Conservation (phyloP, 2,888 invertebrate species). For the Ichneumoninae sp. region DNA sequence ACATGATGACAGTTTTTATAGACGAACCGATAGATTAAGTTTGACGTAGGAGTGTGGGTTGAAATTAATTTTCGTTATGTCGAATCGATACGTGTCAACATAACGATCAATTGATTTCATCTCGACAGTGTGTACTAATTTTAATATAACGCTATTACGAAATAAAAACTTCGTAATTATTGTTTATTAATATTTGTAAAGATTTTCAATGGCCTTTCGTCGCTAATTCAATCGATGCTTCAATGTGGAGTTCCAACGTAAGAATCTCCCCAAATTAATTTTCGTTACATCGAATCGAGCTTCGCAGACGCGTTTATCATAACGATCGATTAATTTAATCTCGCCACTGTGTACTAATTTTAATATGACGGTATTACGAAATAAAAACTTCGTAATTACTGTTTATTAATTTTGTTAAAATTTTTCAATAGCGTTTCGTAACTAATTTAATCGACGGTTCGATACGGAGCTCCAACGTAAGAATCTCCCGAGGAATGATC, state of each 20-base stretch:
- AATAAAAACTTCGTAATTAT: too few species aligned
- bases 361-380: not conserved
- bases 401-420: not conserved
- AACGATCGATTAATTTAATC: not conserved
- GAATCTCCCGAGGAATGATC: slow-evolving; percentile 39
- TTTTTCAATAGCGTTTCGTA: not conserved
- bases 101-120: too few species aligned
- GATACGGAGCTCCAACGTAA: slow-evolving; percentile 35
- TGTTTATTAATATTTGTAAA: too few species aligned
- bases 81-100: too few species aligned
- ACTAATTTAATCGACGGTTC: slow-evolving; percentile 25
- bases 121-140: too few species aligned
- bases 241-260: slow-evolving; percentile 31
- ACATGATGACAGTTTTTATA: not conserved
- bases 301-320: too few species aligned
- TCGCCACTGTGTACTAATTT: not conserved
- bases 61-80: not conserved
- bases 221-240: slow-evolving; percentile 18
- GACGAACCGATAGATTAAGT: not conserved
- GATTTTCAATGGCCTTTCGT: not conserved
- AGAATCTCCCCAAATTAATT: slow-evolving; percentile 9
- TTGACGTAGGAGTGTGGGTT: not conserved
- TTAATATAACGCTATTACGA: too few species aligned
- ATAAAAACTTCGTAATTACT: not conserved
- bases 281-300: not conserved